Evolutionary conservation across 2,113 vertebrate species (phyloP).

Genomic region (Corythornis madagascariensis): DNA sequence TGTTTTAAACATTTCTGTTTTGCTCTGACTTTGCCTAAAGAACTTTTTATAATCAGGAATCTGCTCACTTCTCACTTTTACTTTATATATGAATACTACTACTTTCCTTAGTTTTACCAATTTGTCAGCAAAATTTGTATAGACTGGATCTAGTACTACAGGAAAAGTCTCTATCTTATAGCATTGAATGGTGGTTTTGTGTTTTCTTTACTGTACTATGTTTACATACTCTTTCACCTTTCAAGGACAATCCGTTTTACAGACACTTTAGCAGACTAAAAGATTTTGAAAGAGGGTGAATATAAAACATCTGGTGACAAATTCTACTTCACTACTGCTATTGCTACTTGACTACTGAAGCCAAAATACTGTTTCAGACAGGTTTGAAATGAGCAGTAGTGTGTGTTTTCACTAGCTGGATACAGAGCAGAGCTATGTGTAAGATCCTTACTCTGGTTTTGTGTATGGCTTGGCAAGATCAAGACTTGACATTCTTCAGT

Average conservation of each 20-base stretch:
- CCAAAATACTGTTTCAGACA: neutral
- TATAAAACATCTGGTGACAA: neutral
- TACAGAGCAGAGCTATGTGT: neutral
- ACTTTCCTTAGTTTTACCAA: neutral
- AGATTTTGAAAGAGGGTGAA: neutral
- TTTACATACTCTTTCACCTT: neutral
- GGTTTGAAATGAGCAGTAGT: neutral
- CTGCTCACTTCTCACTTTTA: neutral
- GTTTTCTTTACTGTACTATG: neutral
- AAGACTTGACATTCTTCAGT: neutral
- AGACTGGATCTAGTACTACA: rapidly evolving
- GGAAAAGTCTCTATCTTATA: neutral
- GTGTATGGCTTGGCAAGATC: neutral
- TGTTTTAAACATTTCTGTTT: neutral
- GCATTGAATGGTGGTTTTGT: neutral
- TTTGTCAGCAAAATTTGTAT: neutral
- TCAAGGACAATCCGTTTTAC: neutral
- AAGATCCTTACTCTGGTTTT: neutral
- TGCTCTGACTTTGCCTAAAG: neutral
- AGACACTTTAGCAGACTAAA: neutral
- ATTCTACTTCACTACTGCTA: neutral
- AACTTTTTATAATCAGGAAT: neutral
- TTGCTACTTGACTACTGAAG: neutral
- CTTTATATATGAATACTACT: neutral
- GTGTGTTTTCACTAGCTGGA: neutral